Conservation (phyloP, 2,888 invertebrate species). For the Nomada ruficornis region DNA sequence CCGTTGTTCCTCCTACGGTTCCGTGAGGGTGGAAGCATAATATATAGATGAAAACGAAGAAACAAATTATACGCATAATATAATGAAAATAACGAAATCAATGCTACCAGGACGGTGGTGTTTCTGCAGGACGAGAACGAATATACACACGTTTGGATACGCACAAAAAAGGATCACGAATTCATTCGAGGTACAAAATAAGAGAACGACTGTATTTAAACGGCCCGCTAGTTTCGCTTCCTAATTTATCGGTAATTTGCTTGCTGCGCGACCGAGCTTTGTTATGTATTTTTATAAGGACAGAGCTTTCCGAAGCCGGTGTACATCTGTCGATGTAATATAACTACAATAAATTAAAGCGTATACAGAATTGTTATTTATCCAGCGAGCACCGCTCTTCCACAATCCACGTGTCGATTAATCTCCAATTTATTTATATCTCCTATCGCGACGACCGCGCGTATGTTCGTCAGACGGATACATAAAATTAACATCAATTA, state of each 20-base stretch:
- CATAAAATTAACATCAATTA: neutral
- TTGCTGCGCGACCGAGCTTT: constrained; percentile 80
- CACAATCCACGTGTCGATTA: too few relatives aligned
- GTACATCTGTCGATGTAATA: constrained; percentile 77
- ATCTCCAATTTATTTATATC: neutral
- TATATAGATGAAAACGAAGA: neutral
- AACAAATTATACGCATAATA: constrained; percentile 15
- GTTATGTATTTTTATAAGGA: constrained; percentile 84
- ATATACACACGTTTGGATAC: constrained; percentile 32
- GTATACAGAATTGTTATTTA: constrained; percentile 24
- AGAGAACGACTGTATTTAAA: constrained; percentile 45
- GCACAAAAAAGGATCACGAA: constrained; percentile 53
- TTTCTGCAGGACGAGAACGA: constrained; percentile 16
- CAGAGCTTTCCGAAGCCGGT: constrained; percentile 77
- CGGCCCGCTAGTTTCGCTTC: constrained; percentile 76
- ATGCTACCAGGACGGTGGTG: constrained; percentile 13
- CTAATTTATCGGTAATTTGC: constrained; percentile 77
- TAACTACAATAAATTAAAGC: constrained; percentile 68
- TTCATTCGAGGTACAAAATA: constrained; percentile 52
- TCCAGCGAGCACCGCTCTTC: neutral
- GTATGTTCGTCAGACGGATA: neutral
- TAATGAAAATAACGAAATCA: constrained; percentile 17
- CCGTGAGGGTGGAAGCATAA: constrained; percentile 10
- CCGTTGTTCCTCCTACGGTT: constrained; percentile 38
- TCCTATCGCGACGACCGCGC: neutral